A percentile compares a stretch with the other conserved stretches of the same genome.
Evolutionary conservation across 2,113 vertebrate genomes (phyloP).

Genomic region (Epinephelus fuscoguttatus): DNA sequence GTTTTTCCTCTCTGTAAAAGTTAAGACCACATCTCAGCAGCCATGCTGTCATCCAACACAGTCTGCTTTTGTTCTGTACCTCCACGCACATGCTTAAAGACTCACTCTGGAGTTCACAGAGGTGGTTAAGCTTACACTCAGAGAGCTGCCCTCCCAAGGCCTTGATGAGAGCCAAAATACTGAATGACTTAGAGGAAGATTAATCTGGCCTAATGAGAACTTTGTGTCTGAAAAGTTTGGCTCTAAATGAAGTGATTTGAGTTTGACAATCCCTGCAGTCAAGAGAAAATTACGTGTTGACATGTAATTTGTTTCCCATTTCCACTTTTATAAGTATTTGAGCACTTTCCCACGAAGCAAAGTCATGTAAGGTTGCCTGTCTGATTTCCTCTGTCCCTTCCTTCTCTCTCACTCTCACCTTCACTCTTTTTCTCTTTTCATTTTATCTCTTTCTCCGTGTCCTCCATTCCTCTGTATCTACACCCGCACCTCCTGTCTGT

Average conservation of each 20-base stretch:
- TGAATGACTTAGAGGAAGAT: slow-evolving; percentile 4
- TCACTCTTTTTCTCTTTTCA: neutral
- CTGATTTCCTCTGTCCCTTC: neutral
- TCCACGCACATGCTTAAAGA: neutral
- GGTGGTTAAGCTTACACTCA: neutral
- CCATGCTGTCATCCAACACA: slow-evolving; percentile 36
- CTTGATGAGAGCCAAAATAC: slow-evolving; percentile 1
- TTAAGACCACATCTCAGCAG: slow-evolving; percentile 28
- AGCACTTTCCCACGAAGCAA: slow-evolving; percentile 1
- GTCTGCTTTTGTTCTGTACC: slow-evolving; percentile 38
- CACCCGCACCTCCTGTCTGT: slow-evolving; percentile 25
- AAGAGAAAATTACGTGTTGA: neutral
- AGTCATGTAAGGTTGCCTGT: neutral
- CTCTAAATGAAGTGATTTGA: neutral
- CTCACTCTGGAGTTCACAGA: slow-evolving; percentile 25
- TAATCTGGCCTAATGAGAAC: slow-evolving; percentile 11
- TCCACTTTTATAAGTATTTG: neutral
- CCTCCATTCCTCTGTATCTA: neutral
- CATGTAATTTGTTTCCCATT: slow-evolving; percentile 2
- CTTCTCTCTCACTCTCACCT: neutral
- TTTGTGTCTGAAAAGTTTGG: neutral
- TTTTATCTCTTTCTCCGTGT: neutral
- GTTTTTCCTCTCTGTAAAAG: slow-evolving; percentile 36
- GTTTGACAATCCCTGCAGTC: neutral
- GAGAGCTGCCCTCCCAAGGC: slow-evolving; percentile 5